Conservation (phyloP, 2,113 vertebrate genomes). For the Rhinoderma darwinii region DNA sequence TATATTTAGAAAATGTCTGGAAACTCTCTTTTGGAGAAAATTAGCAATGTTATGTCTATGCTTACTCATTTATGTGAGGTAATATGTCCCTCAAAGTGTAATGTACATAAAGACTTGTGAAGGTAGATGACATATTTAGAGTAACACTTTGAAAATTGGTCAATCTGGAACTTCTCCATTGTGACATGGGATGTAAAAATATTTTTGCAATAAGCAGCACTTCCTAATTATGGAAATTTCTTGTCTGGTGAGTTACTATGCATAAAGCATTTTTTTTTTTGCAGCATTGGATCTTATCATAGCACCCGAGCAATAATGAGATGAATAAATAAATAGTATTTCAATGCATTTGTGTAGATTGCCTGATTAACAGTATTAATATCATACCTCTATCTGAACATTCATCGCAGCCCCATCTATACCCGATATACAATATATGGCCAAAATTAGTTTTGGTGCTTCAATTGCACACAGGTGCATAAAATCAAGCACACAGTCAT, state of each 20-base stretch:
- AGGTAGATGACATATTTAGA: not conserved
- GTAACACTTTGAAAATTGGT: constrained; percentile 15
- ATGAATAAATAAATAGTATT: too few species aligned
- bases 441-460: too few species aligned
- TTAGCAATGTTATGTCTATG: constrained; percentile 22
- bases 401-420: too few species aligned
- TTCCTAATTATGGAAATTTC: not conserved
- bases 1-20: not conserved
- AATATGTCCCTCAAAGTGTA: not conserved
- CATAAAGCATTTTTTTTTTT: not conserved
- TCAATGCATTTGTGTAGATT: too few species aligned
- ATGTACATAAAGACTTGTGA: not conserved
- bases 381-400: too few species aligned
- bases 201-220: not conserved
- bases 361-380: too few species aligned
- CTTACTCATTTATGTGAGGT: not conserved
- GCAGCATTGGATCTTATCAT: not conserved
- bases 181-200: constrained; percentile 1
- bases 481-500: too few species aligned
- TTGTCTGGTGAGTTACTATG: not conserved
- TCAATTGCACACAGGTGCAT: too few species aligned
- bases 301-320: not conserved
- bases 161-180: constrained; percentile 5
- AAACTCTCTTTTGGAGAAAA: not conserved
- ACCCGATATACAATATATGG: too few species aligned